Base-by-base conservation (phyloP, 2,113 vertebrate genomes). In the Crotalus tigris region DNA sequence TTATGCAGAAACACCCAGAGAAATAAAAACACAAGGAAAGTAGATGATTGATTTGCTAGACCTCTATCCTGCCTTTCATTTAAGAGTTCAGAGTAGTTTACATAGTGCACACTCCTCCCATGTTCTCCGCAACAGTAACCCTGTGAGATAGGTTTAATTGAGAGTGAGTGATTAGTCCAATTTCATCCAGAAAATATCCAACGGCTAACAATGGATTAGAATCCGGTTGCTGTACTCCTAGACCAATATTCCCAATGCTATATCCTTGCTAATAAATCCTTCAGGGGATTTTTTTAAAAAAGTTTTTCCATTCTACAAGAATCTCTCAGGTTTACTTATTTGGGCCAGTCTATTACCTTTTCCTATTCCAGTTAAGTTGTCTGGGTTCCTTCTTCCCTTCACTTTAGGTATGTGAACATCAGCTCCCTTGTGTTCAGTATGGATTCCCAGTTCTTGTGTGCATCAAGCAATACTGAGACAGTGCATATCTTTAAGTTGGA, bases 401-500 rank as follows among this genome's bases (percentile, higher is more conserved):
- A 24, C 64, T 92, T 69, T 94, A 99, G 99, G 97, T 99, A 99
- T 0, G 99, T 99, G 92, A 99, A 98, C 85, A 99, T 99, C 97
- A 98, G 98, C 95, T 99, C 99, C 0, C 96, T 99, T 89, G 98
- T 98, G 87, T 99, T 99, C 98, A 99, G 99, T 9, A 98, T 98
- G 91, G 99, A 99, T 81, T 98, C 98, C 0, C 99, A 99, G 97
- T 99, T 99, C 98, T 98, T 99, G 61, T 99, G 98, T 17, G 98
- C 99, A 33, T 99, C 99, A 51, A 99, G 99, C 97, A 99, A 99
- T 97, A 99, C 99, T 0, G 99, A 99, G 97, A 99, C 99, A 0
- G 98, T 99, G 94, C 99, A 99, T 95, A 98, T 99, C 97, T 99
- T 99, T 96, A 99, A 98, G 97, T 97, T 99, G 98, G 99, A 99